Conservation (phyloP, 2,888 invertebrate genomes). For the Polymixis flavicincta region DNA sequence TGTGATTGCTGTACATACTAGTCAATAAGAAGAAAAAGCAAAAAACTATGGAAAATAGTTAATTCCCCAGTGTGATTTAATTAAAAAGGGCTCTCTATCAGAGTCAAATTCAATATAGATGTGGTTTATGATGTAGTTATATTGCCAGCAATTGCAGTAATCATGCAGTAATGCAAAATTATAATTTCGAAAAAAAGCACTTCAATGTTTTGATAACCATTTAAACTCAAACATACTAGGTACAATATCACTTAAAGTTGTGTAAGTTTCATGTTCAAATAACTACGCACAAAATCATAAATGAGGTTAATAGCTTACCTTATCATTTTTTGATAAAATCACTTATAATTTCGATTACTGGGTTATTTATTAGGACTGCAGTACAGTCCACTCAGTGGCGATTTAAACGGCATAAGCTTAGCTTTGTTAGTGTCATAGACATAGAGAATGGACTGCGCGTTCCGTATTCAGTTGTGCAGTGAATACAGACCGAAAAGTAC, state of each 20-base stretch:
- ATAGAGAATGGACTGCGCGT: too few relatives aligned
- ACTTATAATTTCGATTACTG: not conserved
- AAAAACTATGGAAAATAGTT: not conserved
- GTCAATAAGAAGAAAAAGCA: not conserved
- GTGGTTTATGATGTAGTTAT: not conserved
- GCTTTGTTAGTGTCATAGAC: not conserved
- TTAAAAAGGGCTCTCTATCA: not conserved
- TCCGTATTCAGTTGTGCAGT: too few relatives aligned
- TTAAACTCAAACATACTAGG: not conserved
- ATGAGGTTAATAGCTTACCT: slow-evolving; percentile 32
- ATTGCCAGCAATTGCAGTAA: not conserved
- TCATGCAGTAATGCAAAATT: not conserved
- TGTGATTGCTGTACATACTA: not conserved
- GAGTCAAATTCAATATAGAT: not conserved
- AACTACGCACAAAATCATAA: not conserved
- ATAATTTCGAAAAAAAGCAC: too few relatives aligned
- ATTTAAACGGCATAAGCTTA: slow-evolving; percentile 6
- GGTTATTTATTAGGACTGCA: not conserved
- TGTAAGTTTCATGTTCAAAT: not conserved
- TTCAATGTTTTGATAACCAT: not conserved
- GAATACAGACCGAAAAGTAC: too few relatives aligned
- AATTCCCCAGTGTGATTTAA: not conserved
- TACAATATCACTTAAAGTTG: not conserved
- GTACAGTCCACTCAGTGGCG: slow-evolving; percentile 2
- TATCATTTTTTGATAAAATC: slow-evolving; percentile 36